A percentile compares a stretch with the other conserved stretches of the same genome.
phyloP scores from a whole-genome alignment of 2,113 vertebrate species.

The Athene cunicularia region DNA sequence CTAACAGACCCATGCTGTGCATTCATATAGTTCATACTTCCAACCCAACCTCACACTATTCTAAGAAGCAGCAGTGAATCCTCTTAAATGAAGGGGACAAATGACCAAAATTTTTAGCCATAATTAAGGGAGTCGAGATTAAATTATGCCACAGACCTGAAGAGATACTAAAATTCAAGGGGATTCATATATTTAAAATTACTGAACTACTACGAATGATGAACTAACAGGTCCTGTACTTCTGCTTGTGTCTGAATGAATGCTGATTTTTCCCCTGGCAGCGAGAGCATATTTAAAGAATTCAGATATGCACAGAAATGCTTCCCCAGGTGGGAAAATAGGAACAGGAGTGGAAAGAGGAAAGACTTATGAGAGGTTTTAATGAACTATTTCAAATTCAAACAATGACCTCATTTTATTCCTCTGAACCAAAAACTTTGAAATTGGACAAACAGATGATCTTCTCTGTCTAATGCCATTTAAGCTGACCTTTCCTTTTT shows the following conservation, averaged over 20 bases:
- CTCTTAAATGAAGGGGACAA: not conserved
- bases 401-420: not conserved
- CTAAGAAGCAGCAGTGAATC: not conserved
- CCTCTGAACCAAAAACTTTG: not conserved
- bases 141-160: not conserved
- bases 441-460: constrained; percentile 10
- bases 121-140: not conserved
- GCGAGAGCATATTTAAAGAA: not conserved
- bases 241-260: not conserved
- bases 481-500: constrained; percentile 39
- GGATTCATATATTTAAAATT: not conserved
- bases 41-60: not conserved
- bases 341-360: not conserved
- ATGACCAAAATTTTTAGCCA: not conserved
- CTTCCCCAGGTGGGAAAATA: not conserved
- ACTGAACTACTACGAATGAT: not conserved
- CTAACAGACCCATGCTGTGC: not conserved
- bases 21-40: not conserved
- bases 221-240: not conserved
- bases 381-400: constrained; percentile 1
- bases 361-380: not conserved
- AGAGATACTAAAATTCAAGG: not conserved
- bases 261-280: not conserved
- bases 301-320: not conserved
- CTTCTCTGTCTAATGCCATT: not conserved